These are phyloP conservation scores for Zaprionus capensis DNA, from an alignment of 1,140 invertebrate genomes.

Conservation along the genomic window DNA sequence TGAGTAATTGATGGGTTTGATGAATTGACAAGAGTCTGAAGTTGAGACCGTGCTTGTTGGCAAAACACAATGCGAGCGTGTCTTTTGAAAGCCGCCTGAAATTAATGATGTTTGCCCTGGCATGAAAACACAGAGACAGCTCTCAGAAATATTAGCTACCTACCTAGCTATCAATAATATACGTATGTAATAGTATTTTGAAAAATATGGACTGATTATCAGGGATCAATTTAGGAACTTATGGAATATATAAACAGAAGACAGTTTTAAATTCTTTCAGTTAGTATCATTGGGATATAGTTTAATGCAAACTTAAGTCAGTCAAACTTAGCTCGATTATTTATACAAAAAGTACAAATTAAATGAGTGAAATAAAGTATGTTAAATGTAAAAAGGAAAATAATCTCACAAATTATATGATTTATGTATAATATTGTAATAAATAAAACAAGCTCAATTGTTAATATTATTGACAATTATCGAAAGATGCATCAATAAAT, in stretches of 20 bases:
- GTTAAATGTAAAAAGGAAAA: too few relatives aligned
- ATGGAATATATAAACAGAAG: neutral
- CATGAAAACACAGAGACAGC: constrained; percentile 21
- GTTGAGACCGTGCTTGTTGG: constrained; percentile 30
- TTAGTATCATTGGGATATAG: too few relatives aligned
- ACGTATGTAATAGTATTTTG: neutral
- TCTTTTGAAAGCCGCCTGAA: constrained; percentile 66
- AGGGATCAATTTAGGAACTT: neutral
- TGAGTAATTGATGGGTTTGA: constrained; percentile 42
- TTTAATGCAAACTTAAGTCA: neutral
- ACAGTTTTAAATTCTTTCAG: too few relatives aligned
- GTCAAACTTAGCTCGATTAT: too few relatives aligned
- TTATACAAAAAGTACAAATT: too few relatives aligned
- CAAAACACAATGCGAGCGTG: constrained; percentile 53
- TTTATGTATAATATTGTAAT: too few relatives aligned
- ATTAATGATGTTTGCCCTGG: constrained; percentile 71
- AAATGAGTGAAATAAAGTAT: too few relatives aligned
- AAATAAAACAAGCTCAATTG: too few relatives aligned
- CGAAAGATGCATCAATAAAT: too few relatives aligned
- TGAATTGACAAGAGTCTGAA: constrained; percentile 21
- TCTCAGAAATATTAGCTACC: neutral
- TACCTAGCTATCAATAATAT: neutral
- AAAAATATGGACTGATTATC: neutral
- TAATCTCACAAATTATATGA: too few relatives aligned
- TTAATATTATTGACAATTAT: too few relatives aligned